Evolutionary conservation across 2,113 vertebrate genomes (phyloP).

Genomic region (Lagopus leucura): DNA sequence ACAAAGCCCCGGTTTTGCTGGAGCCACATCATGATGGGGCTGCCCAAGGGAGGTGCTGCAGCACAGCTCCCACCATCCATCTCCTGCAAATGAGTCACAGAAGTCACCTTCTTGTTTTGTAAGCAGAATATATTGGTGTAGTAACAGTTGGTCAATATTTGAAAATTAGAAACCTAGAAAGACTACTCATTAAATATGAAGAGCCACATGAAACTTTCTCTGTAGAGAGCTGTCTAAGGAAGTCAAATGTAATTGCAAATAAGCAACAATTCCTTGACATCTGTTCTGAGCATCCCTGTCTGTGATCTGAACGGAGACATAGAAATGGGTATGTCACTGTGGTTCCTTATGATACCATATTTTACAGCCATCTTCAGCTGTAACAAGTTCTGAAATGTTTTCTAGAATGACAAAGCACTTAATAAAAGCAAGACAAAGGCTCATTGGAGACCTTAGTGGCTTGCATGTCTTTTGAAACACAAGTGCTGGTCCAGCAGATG

Average conservation of each 20-base stretch:
- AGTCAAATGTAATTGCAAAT: rapidly evolving
- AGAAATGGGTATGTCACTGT: background rate
- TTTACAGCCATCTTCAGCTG: conserved; percentile 11
- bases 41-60: background rate
- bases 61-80: background rate
- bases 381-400: conserved; percentile 63
- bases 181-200: background rate
- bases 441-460: conserved; percentile 33
- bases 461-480: conserved; percentile 64
- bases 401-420: conserved; percentile 70
- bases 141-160: background rate
- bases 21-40: background rate
- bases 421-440: conserved; percentile 73
- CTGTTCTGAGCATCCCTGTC: background rate
- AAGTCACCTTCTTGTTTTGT: background rate
- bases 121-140: rapidly evolving
- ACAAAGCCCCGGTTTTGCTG: background rate
- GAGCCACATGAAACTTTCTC: background rate
- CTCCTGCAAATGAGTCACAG: background rate
- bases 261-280: background rate
- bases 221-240: background rate
- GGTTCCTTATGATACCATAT: background rate
- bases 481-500: conserved; percentile 52
- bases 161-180: background rate
- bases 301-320: background rate